Conservation (phyloP, 2,113 vertebrate genomes). For the Solea senegalensis region DNA sequence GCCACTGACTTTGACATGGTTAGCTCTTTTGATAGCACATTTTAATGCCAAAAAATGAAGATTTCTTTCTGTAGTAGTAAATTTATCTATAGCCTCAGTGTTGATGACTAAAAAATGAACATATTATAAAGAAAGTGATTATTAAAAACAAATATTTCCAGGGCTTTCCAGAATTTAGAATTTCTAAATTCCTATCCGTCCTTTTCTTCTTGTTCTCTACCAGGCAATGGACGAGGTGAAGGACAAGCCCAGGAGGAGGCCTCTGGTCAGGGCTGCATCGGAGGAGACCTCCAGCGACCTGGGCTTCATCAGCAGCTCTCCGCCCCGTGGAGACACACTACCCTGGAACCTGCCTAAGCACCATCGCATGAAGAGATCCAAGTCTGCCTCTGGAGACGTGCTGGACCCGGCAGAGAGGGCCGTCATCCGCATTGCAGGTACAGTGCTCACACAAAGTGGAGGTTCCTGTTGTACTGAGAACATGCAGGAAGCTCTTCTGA, state of each 20-base stretch:
- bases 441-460: too few relatives aligned
- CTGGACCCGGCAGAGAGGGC: slow-evolving; percentile 91
- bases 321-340: slow-evolving; percentile 89
- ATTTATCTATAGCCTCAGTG: too few relatives aligned
- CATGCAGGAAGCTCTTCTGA: too few relatives aligned
- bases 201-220: slow-evolving; percentile 1
- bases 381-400: slow-evolving; percentile 84
- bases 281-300: slow-evolving; percentile 82
- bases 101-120: too few relatives aligned
- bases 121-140: too few relatives aligned
- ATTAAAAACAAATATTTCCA: too few relatives aligned
- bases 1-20: too few relatives aligned
- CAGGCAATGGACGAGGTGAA: slow-evolving; percentile 77
- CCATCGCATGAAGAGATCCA: slow-evolving; percentile 87
- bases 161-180: too few relatives aligned
- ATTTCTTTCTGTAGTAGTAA: too few relatives aligned
- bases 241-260: slow-evolving; percentile 62
- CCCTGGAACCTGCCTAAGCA: slow-evolving; percentile 95
- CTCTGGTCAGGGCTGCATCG: slow-evolving; percentile 77
- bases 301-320: slow-evolving; percentile 58
- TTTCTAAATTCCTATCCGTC: neutral
- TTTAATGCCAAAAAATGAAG: too few relatives aligned
- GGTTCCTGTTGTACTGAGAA: too few relatives aligned
- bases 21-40: too few relatives aligned
- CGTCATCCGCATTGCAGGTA: slow-evolving; percentile 92